Conservation (phyloP, 2,113 vertebrate species). For the Zeus faber region DNA sequence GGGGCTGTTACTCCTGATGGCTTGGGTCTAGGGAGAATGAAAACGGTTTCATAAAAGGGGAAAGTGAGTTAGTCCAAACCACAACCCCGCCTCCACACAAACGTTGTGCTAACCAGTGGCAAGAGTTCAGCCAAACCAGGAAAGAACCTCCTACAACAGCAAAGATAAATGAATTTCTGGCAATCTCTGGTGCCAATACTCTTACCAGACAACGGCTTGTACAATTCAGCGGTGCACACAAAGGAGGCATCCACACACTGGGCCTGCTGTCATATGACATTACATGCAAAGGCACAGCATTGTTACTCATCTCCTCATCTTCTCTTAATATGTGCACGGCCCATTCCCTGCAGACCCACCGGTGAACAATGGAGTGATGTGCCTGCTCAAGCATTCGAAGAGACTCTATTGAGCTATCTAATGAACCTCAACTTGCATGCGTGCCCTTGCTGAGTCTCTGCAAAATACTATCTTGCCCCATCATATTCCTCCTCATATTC, state of each 20-base stretch:
- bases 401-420: conserved; percentile 61
- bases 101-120: conserved; percentile 50
- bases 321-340: conserved; percentile 38
- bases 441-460: conserved; percentile 26
- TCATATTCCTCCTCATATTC: conserved; percentile 37
- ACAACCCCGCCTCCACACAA: conserved; percentile 29
- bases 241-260: conserved; percentile 34
- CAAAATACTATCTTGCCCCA: conserved; percentile 37
- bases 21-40: conserved; percentile 46
- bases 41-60: conserved; percentile 26
- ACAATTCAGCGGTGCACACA: conserved; percentile 33
- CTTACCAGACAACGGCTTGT: conserved; percentile 35
- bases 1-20: conserved; percentile 56
- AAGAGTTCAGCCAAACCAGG: conserved; percentile 60
- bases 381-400: conserved; percentile 59
- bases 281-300: conserved; percentile 45
- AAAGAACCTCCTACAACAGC: conserved; percentile 32
- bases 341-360: conserved; percentile 52
- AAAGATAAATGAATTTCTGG: conserved; percentile 35
- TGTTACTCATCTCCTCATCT: conserved; percentile 52
- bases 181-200: conserved; percentile 16
- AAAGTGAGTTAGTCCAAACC: conserved; percentile 50
- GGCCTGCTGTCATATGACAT: conserved; percentile 59
- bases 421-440: conserved; percentile 60
- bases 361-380: conserved; percentile 60